phyloP scores from a whole-genome alignment of 2,797 vertebrate species.

The Mormyrus hasselquistii region DNA sequence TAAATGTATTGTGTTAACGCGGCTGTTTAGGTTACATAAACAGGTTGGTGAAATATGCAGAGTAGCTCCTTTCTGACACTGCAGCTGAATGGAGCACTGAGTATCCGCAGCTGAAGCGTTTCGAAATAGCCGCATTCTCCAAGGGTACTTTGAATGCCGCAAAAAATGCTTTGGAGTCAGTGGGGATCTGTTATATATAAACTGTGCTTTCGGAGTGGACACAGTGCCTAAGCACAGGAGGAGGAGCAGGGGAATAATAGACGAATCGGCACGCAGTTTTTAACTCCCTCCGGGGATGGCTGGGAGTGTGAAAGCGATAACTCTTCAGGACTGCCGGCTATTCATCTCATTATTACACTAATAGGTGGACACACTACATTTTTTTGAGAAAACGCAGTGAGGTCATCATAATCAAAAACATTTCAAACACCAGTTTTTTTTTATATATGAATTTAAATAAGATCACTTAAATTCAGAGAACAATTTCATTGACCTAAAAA shows the following conservation, averaged over 20 bases:
- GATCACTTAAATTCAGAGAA: neutral
- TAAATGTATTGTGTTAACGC: constrained; percentile 37
- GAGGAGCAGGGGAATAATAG: neutral
- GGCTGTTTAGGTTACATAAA: constrained; percentile 35
- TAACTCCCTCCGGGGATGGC: neutral
- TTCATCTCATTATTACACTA: neutral
- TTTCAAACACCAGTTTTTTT: neutral
- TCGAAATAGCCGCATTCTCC: neutral
- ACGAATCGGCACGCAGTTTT: neutral
- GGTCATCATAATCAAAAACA: neutral
- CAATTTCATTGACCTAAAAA: neutral
- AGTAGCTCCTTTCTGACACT: neutral
- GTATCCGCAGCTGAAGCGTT: neutral
- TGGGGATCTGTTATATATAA: neutral
- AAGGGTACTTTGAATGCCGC: neutral
- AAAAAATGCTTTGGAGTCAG: constrained; percentile 12
- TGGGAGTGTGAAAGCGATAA: neutral
- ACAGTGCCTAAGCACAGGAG: neutral
- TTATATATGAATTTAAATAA: neutral
- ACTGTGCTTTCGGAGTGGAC: constrained; percentile 3
- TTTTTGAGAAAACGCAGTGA: neutral
- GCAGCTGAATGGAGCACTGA: constrained; percentile 17
- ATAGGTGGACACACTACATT: neutral
- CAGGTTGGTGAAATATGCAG: neutral
- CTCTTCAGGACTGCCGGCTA: neutral